phyloP scores from a whole-genome alignment of 2,888 invertebrate genomes.

The Cremastinae sp. region DNA sequence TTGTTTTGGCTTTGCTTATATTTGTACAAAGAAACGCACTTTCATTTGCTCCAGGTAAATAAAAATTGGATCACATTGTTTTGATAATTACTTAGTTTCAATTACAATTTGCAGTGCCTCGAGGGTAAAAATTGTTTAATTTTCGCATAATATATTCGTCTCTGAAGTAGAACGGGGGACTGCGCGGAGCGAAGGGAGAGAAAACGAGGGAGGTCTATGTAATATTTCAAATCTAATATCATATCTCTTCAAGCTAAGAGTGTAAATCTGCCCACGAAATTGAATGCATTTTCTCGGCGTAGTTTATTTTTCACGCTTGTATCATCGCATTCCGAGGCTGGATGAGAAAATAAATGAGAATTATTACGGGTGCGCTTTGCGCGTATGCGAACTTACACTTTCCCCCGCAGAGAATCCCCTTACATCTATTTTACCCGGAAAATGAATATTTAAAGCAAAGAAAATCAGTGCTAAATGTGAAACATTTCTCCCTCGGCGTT shows the following conservation, averaged over 20 bases:
- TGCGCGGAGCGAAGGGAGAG: constrained; percentile 4
- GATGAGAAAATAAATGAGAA: constrained; percentile 46
- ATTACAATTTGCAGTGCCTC: constrained; percentile 41
- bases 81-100: constrained; percentile 43
- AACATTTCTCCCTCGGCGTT: no score
- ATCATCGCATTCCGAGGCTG: constrained; percentile 11
- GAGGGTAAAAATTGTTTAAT: constrained; percentile 28
- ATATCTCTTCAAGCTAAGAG: constrained; percentile 37
- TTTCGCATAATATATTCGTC: constrained; percentile 29
- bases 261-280: constrained; percentile 46
- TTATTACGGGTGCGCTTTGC: constrained; percentile 24
- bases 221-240: constrained; percentile 47
- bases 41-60: no score
- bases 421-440: constrained; percentile 1
- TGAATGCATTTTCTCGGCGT: constrained; percentile 44
- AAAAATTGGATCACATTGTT: constrained; percentile 49
- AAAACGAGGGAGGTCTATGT: constrained; percentile 11
- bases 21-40: no score
- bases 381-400: no score
- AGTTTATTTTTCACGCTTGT: constrained; percentile 30
- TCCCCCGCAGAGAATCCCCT: constrained; percentile 11
- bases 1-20: no score
- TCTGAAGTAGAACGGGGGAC: constrained; percentile 5
- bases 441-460: not conserved
- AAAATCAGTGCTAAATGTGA: no score